Evolutionary conservation across 2,888 invertebrate species (phyloP), one percentile per base, ranked within the genome.

Genomic region (Metopia argyrocephala): DNA sequence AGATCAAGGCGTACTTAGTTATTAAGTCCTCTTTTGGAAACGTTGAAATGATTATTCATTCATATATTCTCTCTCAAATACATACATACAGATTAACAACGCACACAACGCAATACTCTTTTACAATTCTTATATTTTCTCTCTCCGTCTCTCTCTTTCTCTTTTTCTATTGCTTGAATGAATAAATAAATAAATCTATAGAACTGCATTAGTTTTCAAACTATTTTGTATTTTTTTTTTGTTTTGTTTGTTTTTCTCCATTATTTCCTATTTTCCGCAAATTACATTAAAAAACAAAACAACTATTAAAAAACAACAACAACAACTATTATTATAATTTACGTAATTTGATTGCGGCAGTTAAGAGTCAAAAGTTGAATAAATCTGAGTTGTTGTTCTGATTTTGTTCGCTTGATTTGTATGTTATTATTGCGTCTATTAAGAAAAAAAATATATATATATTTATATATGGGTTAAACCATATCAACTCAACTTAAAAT

Each of bases 261-360:
- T 23, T 56, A 54, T 74, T 71, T 73, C 21, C 18, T 59, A 61
- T 48, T 61, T 76, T 28, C 74, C 59, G 59, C 64, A 59, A 81
- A 78, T 74, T 61, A 70, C 48, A 70, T 65, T 12, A 38, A 12
- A 76, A 79, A 69, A 54, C 61, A 69, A 69, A 76, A 70, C 75
- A 79, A 75, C 79, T 79, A 79, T 79, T 79, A 75, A 78, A 69
- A 73, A 76, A 61, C 52, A 61, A 46, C 52, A 38, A 38, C 38
- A 15, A 38, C 3, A 38, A 38, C 38, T 12, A 38, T 68, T 76
- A 80, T 54, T 73, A 76, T 74, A 81, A 78, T 81, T 81, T 81
- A 78, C 81, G 78, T 81, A 81, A 81, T 81, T 78, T 74, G 78
- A 78, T 81, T 78, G 78, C 81, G 74, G 81, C 74, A 81, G 81